These are phyloP conservation scores for Perizoma flavofasciatum DNA, from an alignment of 2,888 invertebrate species.

Conservation along the genomic window DNA sequence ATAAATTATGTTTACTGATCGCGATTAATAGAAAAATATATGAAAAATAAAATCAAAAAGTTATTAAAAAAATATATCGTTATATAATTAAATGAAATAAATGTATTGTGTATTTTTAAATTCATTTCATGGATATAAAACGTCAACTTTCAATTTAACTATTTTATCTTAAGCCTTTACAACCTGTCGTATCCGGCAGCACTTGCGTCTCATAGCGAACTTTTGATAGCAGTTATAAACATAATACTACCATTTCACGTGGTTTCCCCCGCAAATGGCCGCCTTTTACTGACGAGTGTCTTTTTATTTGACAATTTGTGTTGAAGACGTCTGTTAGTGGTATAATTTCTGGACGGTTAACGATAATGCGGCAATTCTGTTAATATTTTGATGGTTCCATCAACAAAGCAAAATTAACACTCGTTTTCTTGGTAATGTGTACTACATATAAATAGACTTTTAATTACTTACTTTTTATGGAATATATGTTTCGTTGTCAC, in stretches of 20 bases:
- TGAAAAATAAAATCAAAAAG: too few species aligned
- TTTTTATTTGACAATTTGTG: conserved; percentile 63
- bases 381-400: conserved; percentile 39
- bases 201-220: conserved; percentile 33
- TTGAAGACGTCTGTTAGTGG: conserved; percentile 55
- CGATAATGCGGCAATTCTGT: conserved; percentile 45
- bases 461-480: too few species aligned
- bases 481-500: too few species aligned
- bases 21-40: too few species aligned
- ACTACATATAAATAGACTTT: too few species aligned
- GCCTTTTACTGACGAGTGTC: conserved; percentile 41
- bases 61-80: too few species aligned
- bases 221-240: conserved; percentile 65
- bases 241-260: conserved; percentile 58
- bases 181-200: conserved; percentile 12
- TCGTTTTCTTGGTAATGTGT: not conserved
- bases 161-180: not conserved
- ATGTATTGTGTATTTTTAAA: too few species aligned
- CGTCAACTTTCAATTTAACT: conserved; percentile 12
- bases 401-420: conserved; percentile 4
- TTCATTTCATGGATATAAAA: not conserved
- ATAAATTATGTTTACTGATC: too few species aligned
- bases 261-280: conserved; percentile 41
- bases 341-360: conserved; percentile 51
- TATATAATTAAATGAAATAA: too few species aligned